These are phyloP conservation scores for Carposina sasakii DNA, from an alignment of 1,140 invertebrate genomes.

Conservation along the genomic window DNA sequence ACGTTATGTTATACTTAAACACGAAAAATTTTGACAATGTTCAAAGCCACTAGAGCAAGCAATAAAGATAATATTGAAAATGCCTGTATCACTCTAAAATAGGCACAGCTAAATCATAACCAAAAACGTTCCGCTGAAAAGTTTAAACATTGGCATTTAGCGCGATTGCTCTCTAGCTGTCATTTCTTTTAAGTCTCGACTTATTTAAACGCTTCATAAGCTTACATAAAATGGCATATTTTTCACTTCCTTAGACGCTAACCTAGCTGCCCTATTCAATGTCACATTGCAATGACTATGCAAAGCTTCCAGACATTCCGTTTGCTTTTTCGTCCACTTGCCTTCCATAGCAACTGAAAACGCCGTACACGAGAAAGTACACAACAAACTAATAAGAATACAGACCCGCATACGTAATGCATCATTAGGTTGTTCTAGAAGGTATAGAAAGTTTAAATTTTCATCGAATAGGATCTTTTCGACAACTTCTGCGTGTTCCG, in stretches of 20 bases:
- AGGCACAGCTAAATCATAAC: too few relatives aligned
- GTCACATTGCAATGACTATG: conserved; percentile 64
- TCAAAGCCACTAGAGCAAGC: too few relatives aligned
- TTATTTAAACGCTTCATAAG: too few relatives aligned
- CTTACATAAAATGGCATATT: conserved; percentile 68
- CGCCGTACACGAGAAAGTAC: conserved; percentile 76
- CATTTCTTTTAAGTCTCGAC: too few relatives aligned
- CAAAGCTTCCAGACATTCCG: conserved; percentile 53
- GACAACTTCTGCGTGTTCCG: conserved; percentile 83
- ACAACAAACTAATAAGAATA: conserved; percentile 77
- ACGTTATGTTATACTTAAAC: too few relatives aligned
- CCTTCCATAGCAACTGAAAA: conserved; percentile 78
- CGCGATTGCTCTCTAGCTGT: too few relatives aligned
- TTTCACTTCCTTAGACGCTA: conserved; percentile 62
- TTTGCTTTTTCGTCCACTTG: conserved; percentile 59
- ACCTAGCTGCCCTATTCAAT: conserved; percentile 57
- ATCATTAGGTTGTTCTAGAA: conserved; percentile 76
- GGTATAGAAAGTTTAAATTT: conserved; percentile 72
- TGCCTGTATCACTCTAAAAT: too few relatives aligned
- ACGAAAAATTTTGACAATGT: too few relatives aligned
- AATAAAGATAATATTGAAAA: too few relatives aligned
- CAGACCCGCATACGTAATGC: conserved; percentile 77
- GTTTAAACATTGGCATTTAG: too few relatives aligned
- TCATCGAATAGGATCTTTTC: conserved; percentile 78
- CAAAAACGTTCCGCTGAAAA: too few relatives aligned